phyloP scores from a whole-genome alignment of 2,888 invertebrate species.

The Mongoloraphidia duomilia region DNA sequence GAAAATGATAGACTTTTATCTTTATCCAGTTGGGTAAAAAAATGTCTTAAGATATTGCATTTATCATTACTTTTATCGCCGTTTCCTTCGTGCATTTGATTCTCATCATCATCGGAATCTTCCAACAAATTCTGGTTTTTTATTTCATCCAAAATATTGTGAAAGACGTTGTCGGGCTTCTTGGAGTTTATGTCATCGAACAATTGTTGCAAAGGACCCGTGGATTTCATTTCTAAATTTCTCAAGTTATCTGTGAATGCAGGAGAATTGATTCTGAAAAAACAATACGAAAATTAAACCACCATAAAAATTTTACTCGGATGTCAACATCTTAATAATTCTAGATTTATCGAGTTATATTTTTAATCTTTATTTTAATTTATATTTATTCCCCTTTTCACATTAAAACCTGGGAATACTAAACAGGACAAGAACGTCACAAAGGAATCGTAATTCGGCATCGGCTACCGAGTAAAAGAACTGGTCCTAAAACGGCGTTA shows the following conservation, averaged over 20 bases:
- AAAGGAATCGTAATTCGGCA: no score
- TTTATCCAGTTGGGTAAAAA: background rate
- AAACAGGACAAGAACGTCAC: no score
- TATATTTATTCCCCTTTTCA: no score
- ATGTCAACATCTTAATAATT: no score
- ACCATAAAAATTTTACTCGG: no score
- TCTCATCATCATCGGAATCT: background rate
- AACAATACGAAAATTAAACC: background rate
- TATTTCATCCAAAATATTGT: background rate
- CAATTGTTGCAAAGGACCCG: no score
- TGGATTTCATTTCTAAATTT: no score
- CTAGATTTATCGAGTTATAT: no score
- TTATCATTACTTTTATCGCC: background rate
- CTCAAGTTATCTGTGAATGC: constrained; percentile 6
- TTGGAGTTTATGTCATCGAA: background rate
- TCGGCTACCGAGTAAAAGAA: no score
- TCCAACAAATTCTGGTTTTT: background rate
- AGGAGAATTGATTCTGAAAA: constrained; percentile 17
- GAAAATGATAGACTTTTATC: background rate
- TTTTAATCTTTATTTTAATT: no score
- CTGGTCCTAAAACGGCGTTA: no score
- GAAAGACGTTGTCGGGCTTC: background rate
- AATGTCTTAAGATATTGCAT: background rate
- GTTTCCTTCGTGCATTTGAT: background rate
- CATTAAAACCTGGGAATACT: no score